These are phyloP conservation scores for Epinotia ramella DNA, from an alignment of 2,888 invertebrate species.

Conservation along the genomic window DNA sequence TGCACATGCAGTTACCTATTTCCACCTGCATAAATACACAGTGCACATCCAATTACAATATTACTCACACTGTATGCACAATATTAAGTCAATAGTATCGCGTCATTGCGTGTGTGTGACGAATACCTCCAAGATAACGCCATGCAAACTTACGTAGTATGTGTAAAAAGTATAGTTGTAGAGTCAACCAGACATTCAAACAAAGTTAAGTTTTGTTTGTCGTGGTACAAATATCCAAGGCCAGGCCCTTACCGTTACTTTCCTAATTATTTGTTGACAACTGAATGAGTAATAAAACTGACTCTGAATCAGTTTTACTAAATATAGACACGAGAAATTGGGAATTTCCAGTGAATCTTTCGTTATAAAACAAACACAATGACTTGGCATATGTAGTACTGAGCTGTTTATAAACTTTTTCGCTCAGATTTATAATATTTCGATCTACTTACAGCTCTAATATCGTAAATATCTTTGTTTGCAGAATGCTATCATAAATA, in stretches of 20 bases:
- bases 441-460: background rate
- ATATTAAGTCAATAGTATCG: constrained; percentile 10
- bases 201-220: constrained; percentile 15
- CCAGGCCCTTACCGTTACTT: constrained; percentile 16
- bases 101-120: constrained; percentile 29
- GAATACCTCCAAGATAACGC: constrained; percentile 33
- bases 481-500: constrained; percentile 55
- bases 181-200: background rate
- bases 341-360: constrained; percentile 15
- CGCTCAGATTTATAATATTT: background rate
- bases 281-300: constrained; percentile 34
- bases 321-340: background rate
- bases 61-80: constrained; percentile 35
- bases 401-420: background rate
- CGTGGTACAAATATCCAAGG: constrained; percentile 1
- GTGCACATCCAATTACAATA: constrained; percentile 35
- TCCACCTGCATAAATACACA: constrained; percentile 28
- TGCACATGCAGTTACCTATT: constrained; percentile 17
- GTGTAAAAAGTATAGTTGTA: background rate
- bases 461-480: constrained; percentile 44
- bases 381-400: background rate
- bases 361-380: background rate
- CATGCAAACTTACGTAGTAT: constrained; percentile 14
- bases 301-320: constrained; percentile 33
- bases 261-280: constrained; percentile 36